Evolutionary conservation across 2,888 invertebrate species (phyloP).

Genomic region (Archips crataeganus): DNA sequence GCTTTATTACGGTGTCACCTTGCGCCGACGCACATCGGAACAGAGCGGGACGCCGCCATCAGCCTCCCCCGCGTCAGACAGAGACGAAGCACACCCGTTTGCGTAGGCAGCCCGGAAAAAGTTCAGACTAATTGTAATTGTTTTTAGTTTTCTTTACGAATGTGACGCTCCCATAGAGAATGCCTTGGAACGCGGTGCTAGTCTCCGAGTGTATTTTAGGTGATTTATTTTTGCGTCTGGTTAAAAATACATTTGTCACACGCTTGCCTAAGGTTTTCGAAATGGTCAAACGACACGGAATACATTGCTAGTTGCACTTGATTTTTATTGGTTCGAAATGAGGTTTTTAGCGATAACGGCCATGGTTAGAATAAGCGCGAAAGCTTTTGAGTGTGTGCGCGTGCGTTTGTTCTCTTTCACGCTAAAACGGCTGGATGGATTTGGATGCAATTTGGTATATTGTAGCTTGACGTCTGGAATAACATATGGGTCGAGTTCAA

Average conservation of each 20-base stretch:
- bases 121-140: conserved; percentile 31
- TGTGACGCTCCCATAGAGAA: conserved; percentile 14
- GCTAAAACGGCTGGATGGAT: too few species aligned
- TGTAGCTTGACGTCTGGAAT: too few species aligned
- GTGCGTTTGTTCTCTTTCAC: too few species aligned
- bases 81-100: conserved; percentile 30
- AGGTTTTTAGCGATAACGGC: not conserved
- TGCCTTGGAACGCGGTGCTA: not conserved
- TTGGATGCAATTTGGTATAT: too few species aligned
- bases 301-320: not conserved
- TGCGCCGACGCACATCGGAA: conserved; percentile 54
- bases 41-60: conserved; percentile 65
- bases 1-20: conserved; percentile 68
- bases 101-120: conserved; percentile 41
- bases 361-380: not conserved
- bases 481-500: too few species aligned
- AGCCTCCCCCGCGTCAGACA: conserved; percentile 54
- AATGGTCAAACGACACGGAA: not conserved
- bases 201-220: conserved; percentile 11
- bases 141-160: conserved; percentile 26
- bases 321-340: not conserved
- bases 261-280: not conserved
- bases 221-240: conserved; percentile 1
- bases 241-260: conserved; percentile 10
- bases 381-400: too few species aligned